Base-by-base conservation (phyloP, 2,113 vertebrate species). In the Cepphus grylle region DNA sequence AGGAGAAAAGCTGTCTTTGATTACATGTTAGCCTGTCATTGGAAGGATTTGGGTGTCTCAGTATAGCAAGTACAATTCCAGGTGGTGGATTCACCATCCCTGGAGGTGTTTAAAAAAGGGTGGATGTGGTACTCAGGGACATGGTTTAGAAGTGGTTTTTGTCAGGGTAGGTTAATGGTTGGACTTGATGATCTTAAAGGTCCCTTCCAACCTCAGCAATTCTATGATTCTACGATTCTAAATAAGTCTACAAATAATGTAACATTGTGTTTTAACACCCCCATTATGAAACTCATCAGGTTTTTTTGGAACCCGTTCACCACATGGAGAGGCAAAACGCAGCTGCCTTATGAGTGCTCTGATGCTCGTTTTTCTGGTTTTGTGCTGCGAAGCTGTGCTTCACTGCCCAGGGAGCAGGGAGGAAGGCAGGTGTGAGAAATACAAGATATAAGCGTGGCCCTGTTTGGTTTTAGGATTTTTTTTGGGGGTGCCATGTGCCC, bases 1-100 rank as follows among this genome's bases (percentile, higher is more conserved):
- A 59, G 34, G 80, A 90, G 74, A 79, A 92, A 67, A 94, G 15
- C 43, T 93, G 20, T 43, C 81, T 95, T 90, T 96, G 92, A 93
- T 94, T 93, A 71, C 69, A 17, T 38, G 20, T 88, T 97, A 87
- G 58, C 53, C 36, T 86, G 88, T 84, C 73, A 88, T 21, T 88
- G 59, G 72, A 95, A 79, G 86, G 67, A 84, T 94, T 84, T 92
- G 36, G 3, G 23, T 96, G 81, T 86, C 92, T 95, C 56, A 36
- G 70, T 82, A 27, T 43, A 56, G 32, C 62, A 70, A 61, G 40
- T 87, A 63, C 38, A 53, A 72, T 90, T 96, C 96, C 52, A 89
- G 53, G 40, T 40, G 40, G 40, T 40, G 40, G 40, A 40, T 40
- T 40, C 40, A 40, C 40, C 40, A 40, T 40, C 40, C 40, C 40